These are phyloP conservation scores for Gallinago undulata DNA, from an alignment of 2,113 vertebrate species.

Conservation along the genomic window DNA sequence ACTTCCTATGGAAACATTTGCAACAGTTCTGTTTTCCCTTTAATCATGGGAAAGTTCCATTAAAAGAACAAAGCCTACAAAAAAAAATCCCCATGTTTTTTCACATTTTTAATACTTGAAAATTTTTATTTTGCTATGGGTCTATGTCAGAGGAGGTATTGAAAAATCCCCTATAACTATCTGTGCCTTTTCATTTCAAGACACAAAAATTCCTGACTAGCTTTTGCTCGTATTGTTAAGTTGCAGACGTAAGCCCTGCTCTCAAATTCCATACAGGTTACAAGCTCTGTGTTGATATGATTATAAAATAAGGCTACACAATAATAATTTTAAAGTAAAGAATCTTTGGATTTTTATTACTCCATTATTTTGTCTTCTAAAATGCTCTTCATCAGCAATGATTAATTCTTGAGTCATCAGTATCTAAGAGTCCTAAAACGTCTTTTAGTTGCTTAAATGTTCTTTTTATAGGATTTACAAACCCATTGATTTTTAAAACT, in stretches of 20 bases:
- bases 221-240: not conserved
- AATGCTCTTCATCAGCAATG: not conserved
- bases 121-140: not conserved
- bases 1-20: conserved; percentile 53
- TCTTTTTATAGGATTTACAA: conserved; percentile 15
- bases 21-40: conserved; percentile 17
- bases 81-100: not conserved
- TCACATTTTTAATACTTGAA: not conserved
- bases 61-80: not conserved
- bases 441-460: not conserved
- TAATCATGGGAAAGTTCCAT: conserved; percentile 25
- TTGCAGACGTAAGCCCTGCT: not conserved
- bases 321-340: not conserved
- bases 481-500: conserved; percentile 8
- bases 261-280: not conserved
- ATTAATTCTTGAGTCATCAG: conserved; percentile 25
- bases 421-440: not conserved
- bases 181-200: not conserved
- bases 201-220: not conserved
- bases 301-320: not conserved
- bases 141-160: not conserved
- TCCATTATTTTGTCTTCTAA: conserved; percentile 17
- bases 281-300: not conserved
- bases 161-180: not conserved
- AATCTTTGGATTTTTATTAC: not conserved